These are phyloP conservation scores for Pecten maximus DNA, from an alignment of 2,888 invertebrate species.

Conservation along the genomic window DNA sequence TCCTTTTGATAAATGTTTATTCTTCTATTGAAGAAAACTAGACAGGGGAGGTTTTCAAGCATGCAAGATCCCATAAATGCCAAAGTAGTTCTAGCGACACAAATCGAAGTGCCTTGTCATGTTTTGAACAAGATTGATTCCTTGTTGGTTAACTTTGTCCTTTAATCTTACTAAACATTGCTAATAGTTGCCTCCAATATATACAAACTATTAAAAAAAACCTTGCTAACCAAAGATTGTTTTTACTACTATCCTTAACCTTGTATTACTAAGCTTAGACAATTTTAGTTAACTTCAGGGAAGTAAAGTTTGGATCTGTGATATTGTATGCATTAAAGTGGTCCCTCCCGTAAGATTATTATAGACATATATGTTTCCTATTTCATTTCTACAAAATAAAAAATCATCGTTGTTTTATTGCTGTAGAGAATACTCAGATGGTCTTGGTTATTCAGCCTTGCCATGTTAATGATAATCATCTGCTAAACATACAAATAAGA, in stretches of 20 bases:
- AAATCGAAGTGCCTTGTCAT: conserved; percentile 26
- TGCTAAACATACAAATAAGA: background rate
- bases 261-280: conserved; percentile 13
- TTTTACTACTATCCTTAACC: background rate
- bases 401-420: background rate
- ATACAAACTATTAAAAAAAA: conserved; percentile 13
- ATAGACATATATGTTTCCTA: background rate
- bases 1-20: background rate
- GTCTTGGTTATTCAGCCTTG: background rate
- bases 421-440: background rate
- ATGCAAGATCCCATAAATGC: conserved; percentile 31
- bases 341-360: background rate
- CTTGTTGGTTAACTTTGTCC: background rate
- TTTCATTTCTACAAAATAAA: background rate
- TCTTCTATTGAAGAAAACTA: background rate
- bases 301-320: background rate
- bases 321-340: conserved; percentile 11
- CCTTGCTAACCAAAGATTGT: conserved; percentile 24
- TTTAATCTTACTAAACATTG: conserved; percentile 1
- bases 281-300: conserved; percentile 23
- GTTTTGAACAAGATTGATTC: background rate
- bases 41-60: background rate
- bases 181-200: conserved; percentile 17
- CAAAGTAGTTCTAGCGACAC: conserved; percentile 29
- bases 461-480: background rate